Conservation (phyloP, 2,888 invertebrate genomes). For the Macropis europaea region DNA sequence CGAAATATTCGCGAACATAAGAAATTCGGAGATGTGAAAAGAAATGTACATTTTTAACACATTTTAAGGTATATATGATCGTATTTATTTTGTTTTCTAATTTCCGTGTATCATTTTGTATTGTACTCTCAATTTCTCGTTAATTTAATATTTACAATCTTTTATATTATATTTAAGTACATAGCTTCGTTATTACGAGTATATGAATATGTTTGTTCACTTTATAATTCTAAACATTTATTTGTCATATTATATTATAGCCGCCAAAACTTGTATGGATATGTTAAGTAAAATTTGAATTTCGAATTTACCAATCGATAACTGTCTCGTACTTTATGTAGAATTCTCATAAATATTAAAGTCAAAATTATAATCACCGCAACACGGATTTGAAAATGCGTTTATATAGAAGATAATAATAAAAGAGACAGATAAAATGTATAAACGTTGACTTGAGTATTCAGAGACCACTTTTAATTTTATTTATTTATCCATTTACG, state of each 20-base stretch:
- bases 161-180: not conserved
- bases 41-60: not conserved
- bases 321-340: not conserved
- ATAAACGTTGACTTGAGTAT: too few species aligned
- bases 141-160: not conserved
- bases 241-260: not conserved
- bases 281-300: conserved; percentile 1
- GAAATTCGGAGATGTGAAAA: not conserved
- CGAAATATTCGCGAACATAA: not conserved
- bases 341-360: not conserved
- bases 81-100: not conserved
- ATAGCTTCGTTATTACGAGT: not conserved
- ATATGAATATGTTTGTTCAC: not conserved
- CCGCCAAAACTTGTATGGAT: not conserved
- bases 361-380: not conserved
- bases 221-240: not conserved
- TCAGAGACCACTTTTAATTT: too few species aligned
- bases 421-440: too few species aligned
- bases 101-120: not conserved
- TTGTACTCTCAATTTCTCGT: too few species aligned
- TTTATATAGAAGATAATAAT: not conserved
- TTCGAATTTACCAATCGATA: conserved; percentile 8
- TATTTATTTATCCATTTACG: too few species aligned
- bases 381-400: not conserved
- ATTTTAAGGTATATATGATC: not conserved